Percentiles rank a stretch among this genome's conserved stretches.
Evolutionary conservation across 2,113 vertebrate species (phyloP).

Genomic region (Centropristis striata): DNA sequence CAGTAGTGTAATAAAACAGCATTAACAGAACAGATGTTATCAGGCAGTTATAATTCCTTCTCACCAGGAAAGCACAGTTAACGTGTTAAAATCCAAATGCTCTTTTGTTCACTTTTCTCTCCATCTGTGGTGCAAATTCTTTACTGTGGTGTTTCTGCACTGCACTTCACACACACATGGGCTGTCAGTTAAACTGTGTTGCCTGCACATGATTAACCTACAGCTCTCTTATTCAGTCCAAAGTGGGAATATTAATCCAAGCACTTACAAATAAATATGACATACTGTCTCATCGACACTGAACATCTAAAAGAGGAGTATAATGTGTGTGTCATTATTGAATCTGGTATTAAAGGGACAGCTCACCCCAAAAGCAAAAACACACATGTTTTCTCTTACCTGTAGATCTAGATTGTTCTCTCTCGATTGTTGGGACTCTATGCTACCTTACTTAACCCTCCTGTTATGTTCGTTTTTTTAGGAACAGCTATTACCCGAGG

Average conservation of each 20-base stretch:
- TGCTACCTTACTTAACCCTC: no score
- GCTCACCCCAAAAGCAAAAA: no score
- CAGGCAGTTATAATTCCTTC: background rate
- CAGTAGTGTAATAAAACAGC: background rate
- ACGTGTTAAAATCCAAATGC: slow-evolving; percentile 19
- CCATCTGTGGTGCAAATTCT: slow-evolving; percentile 37
- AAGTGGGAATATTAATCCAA: background rate
- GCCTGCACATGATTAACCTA: background rate
- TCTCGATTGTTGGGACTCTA: no score
- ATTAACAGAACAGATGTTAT: background rate
- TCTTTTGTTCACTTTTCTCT: slow-evolving; percentile 16
- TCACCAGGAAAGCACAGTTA: slow-evolving; percentile 1
- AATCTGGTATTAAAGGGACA: background rate
- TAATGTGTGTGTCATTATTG: background rate
- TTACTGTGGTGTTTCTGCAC: background rate
- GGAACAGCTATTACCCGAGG: no score
- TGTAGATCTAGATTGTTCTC: no score
- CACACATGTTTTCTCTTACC: no score
- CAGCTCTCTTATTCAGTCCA: background rate
- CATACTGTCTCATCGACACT: no score
- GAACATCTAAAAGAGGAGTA: background rate
- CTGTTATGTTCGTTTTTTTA: no score
- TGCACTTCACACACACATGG: slow-evolving; percentile 17
- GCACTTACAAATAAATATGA: no score
- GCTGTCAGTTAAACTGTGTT: background rate